Evolutionary conservation across 2,797 vertebrate species (phyloP).

Genomic region (Alcedo atthis): DNA sequence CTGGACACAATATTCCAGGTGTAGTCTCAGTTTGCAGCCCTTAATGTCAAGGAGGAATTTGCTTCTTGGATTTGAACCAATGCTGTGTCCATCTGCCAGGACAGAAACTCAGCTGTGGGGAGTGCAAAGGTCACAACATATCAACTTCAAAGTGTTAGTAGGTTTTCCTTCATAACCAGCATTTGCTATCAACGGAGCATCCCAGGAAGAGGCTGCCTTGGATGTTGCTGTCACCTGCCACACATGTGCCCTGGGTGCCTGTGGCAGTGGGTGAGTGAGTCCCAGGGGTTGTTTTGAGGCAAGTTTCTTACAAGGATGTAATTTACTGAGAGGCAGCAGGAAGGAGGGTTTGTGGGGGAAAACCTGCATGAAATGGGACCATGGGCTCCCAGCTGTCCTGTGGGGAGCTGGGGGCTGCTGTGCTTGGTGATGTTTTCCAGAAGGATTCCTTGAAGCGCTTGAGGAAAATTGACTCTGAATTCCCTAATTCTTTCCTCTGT

Average conservation of each 20-base stretch:
- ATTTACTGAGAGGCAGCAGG: not conserved
- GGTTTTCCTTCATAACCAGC: not conserved
- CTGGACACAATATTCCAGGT: too few relatives aligned
- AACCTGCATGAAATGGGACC: not conserved
- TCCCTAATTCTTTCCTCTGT: conserved; percentile 26
- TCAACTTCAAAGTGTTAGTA: not conserved
- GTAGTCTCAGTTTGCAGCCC: not conserved
- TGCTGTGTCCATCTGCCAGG: not conserved
- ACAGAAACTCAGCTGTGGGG: not conserved
- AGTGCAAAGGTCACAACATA: not conserved
- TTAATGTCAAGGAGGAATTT: not conserved
- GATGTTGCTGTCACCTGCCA: not conserved
- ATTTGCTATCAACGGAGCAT: not conserved
- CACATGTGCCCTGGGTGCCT: not conserved
- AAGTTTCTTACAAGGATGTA: not conserved
- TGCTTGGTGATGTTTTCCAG: not conserved
- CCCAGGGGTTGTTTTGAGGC: not conserved
- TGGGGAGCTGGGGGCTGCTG: not conserved
- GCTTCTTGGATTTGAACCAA: not conserved
- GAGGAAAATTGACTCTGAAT: conserved; percentile 33
- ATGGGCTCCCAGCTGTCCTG: not conserved
- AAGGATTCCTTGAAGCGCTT: conserved; percentile 10
- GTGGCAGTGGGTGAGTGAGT: not conserved
- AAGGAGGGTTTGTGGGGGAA: not conserved
- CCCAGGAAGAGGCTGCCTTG: not conserved